phyloP scores from a whole-genome alignment of 1,140 invertebrate genomes.

The Alviniconcha marisindica region DNA sequence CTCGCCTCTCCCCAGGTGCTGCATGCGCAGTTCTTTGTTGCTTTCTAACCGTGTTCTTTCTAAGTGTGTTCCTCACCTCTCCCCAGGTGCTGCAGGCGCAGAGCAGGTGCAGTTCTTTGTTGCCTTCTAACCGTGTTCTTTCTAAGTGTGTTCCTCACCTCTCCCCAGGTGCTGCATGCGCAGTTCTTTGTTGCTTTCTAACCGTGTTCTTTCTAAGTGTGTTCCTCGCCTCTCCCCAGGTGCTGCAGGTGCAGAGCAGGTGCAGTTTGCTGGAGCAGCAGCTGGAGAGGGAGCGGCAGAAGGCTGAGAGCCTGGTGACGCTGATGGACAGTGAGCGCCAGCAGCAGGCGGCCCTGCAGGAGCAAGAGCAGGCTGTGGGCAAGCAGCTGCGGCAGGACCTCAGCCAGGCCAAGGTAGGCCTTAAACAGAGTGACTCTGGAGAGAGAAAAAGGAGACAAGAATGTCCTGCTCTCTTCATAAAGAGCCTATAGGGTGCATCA shows the following conservation, averaged over 20 bases:
- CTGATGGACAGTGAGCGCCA: conserved; percentile 31
- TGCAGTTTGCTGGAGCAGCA: neutral
- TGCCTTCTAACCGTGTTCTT: neutral
- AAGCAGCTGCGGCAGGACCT: conserved; percentile 41
- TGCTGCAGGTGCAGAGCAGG: conserved; percentile 4
- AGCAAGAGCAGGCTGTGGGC: conserved; percentile 55
- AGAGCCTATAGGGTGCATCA: too few species aligned
- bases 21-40: neutral
- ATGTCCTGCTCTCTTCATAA: too few species aligned
- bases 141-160: too few species aligned
- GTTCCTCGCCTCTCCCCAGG: conserved; percentile 1
- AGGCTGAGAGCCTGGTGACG: conserved; percentile 22
- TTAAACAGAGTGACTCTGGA: too few species aligned
- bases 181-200: neutral
- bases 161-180: neutral
- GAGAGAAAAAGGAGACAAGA: too few species aligned
- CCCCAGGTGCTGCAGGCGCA: conserved; percentile 16
- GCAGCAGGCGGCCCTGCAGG: neutral
- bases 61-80: too few species aligned
- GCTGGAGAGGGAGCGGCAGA: conserved; percentile 38
- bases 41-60: neutral
- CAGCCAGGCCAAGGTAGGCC: conserved; percentile 33
- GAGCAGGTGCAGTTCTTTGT: neutral
- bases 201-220: too few species aligned
- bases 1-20: too few species aligned